Evolutionary conservation across 2,113 vertebrate species (phyloP), one percentile per base, ranked within the genome.

Genomic region (Nothoprocta pentlandii): DNA sequence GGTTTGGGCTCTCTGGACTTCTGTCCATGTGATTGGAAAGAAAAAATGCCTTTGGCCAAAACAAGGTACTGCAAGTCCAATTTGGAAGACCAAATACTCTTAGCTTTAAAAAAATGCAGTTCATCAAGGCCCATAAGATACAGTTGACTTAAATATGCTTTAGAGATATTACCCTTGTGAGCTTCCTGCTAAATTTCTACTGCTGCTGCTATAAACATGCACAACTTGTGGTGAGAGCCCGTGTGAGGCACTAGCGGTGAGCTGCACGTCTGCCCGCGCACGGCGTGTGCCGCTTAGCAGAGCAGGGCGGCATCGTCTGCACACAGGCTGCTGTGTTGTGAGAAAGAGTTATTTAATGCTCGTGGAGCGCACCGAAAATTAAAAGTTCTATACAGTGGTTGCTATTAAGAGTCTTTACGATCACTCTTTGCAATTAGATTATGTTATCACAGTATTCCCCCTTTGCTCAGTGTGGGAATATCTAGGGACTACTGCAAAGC

Each of bases 401-500:
- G 71, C 69, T 81, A 84, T 83, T 92, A 92, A 92, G 92, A 89
- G 83, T 85, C 86, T 93, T 95, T 93, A 83, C 80, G 91, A 26
- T 95, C 80, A 47, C 49, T 76, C 66, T 95, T 93, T 64, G 68
- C 80, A 96, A 86, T 92, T 86, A 93, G 56, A 53, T 94, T 80
- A 89, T 2, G 4, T 85, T 82, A 80, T 36, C 53, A 16, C 36
- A 64, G 54, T 64, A 81, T 96, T 95, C 85, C 92, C 80, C n/a
- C 59, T 80, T 79, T 81, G 51, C 58, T 79, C 67, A 30, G 62
- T 74, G 34, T 51, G 64, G 90, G 74, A 75, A 88, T 46, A 92
- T 64, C 94, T 34, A 68, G 95, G 94, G 95, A 92, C 95, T 88
- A 63, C 34, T 91, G 34, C 67, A 64, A 92, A 92, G 67, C 78